phyloP scores from a whole-genome alignment of 2,888 invertebrate species.

The Miltochrista miniata region DNA sequence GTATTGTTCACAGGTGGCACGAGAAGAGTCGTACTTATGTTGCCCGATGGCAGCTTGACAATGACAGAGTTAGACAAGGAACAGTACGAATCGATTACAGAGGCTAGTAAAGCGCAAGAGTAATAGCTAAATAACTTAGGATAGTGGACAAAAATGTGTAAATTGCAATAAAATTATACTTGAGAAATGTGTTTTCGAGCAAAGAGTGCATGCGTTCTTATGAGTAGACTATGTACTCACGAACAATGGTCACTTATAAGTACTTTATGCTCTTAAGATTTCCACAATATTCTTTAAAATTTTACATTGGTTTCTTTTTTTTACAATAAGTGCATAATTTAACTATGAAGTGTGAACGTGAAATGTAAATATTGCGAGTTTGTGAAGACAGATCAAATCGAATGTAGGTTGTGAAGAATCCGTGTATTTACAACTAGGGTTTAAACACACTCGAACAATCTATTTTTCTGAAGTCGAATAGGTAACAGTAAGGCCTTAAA shows the following conservation, averaged over 20 bases:
- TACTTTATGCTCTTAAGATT: neutral
- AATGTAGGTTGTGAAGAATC: too few relatives aligned
- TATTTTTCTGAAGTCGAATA: too few relatives aligned
- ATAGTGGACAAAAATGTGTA: neutral
- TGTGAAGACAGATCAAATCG: too few relatives aligned
- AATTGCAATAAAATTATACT: neutral
- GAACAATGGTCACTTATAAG: neutral
- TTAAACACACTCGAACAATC: too few relatives aligned
- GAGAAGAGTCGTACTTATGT: constrained; percentile 90
- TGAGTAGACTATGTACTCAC: neutral
- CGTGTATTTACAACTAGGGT: too few relatives aligned
- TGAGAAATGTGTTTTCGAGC: neutral
- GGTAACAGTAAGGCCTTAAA: too few relatives aligned
- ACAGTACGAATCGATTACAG: constrained; percentile 88
- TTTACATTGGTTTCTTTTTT: neutral
- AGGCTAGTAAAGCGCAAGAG: constrained; percentile 84
- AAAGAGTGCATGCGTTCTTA: neutral
- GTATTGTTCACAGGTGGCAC: constrained; percentile 86
- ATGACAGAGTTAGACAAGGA: constrained; percentile 95
- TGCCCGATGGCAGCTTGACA: constrained; percentile 93
- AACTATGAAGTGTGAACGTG: neutral
- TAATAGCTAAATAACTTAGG: constrained; percentile 31
- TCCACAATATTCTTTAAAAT: neutral
- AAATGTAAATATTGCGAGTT: neutral
- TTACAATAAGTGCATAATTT: neutral